Evolutionary conservation across 1,140 invertebrate species (phyloP), one percentile per base, ranked within the genome.

Genomic region (Saccostrea echinata): DNA sequence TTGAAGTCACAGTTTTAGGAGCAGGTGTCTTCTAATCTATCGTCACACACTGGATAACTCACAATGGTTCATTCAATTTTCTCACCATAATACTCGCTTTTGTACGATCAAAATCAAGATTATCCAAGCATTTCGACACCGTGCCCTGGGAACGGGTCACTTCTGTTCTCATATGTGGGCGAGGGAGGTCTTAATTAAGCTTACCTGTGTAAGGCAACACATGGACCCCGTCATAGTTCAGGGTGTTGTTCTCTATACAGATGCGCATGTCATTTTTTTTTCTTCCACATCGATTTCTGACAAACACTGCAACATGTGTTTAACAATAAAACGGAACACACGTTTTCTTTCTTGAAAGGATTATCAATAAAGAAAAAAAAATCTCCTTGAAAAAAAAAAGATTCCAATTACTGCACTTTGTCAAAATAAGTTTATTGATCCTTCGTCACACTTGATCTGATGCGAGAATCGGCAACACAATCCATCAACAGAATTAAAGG

Each of bases 201-300:
- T 76, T 76, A 76, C 68, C 68, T 76, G 68, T 76, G 68, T 30
- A 27, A 30, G 68, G 68, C 33, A 76, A 76, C 27, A 30, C 68
- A 13, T 76, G 68, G 68, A 12, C 27, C 68, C 27, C 27, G 68
- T 27, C 68, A 76, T 76, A 30, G 68, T 33, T 13, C 24, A 76
- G 68, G 68, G 68, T 76, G 68, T 30, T 76, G 68, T 76, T 76
- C 68, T 76, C 68, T 33, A 12, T 33, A 76, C 68, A 76, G 68
- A 76, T 76, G 68, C 68, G 68, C 68, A 76, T 76, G 68, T 76
- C 68, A 76, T 61, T 61, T 30, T 68, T 68, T 68, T 76, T 71
- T 27, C 68, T 6, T 27, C 68, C 27, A 76, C 24, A 76, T 76
- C 68, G 68, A 76, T 76, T 76, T 76, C 68, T 76, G 30, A 30